phyloP scores from a whole-genome alignment of 1,140 invertebrate species.

The Drosophila bocqueti region DNA sequence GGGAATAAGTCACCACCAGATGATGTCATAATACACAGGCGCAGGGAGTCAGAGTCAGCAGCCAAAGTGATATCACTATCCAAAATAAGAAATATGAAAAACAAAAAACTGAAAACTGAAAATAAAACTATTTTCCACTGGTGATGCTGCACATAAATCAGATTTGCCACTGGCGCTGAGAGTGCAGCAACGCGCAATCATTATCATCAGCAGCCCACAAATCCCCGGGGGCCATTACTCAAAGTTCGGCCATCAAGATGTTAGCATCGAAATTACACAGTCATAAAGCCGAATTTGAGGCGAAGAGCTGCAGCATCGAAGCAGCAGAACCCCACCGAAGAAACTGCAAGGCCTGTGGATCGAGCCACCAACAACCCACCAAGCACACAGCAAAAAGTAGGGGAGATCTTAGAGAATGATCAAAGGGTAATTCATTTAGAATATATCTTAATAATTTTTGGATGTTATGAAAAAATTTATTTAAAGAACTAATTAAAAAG shows the following conservation, averaged over 20 bases:
- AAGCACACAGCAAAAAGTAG: neutral
- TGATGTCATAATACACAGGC: conserved; percentile 32
- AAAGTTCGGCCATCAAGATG: conserved; percentile 54
- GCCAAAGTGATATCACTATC: conserved; percentile 26
- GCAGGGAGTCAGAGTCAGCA: conserved; percentile 9
- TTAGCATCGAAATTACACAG: conserved; percentile 50
- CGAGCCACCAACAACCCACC: neutral
- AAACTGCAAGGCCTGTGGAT: neutral
- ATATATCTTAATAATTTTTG: no score
- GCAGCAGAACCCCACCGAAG: neutral
- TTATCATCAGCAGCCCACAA: conserved; percentile 19
- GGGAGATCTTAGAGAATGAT: no score
- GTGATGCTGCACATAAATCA: conserved; percentile 31
- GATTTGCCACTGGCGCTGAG: conserved; percentile 36
- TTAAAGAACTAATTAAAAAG: neutral
- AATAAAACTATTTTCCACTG: conserved; percentile 8
- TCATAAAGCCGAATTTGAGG: conserved; percentile 26
- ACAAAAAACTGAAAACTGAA: neutral
- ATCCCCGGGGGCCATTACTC: conserved; percentile 38
- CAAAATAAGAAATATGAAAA: neutral
- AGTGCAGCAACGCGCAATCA: conserved; percentile 29
- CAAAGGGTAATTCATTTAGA: no score
- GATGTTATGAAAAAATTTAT: no score
- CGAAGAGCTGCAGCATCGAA: neutral
- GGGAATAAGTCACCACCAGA: conserved; percentile 3